Evolutionary conservation across 2,113 vertebrate species (phyloP), one percentile per base, ranked within the genome.

Genomic region (Turdus rufiventris): DNA sequence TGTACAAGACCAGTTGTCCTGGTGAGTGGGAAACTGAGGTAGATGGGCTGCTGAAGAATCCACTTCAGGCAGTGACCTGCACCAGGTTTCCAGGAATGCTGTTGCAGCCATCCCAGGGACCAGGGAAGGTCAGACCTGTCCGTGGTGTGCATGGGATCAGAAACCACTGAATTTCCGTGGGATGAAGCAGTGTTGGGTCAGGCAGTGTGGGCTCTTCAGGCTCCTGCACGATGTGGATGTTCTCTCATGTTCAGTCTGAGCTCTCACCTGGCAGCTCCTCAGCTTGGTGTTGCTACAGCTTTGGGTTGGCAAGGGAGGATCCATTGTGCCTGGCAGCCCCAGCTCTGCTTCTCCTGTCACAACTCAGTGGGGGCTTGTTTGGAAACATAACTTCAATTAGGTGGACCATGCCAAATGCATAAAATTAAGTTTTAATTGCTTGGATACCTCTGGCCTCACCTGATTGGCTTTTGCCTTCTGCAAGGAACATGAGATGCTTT

Each of bases 401-500:
- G 18, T 29, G 45, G 5, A 85, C 8, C 43, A 13, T 94, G 36
- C 25, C 88, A 84, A 81, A 33, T 26, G 11, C 19, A 45, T 20
- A 42, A 92, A 90, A 86, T 38, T 21, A 42, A 28, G 11, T 11
- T 85, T 81, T 65, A 95, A 78, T 91, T 76, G 50, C 18, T 81
- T 24, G 28, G 18, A 51, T 68, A 57, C 31, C 15, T 77, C 61
- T 81, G 61, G 50, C 57, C 57, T 85, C 80, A 72, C 18, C 43
- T 91, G 56, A 72, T 56, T 74, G n/a, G 18, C 3, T 88, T 82
- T 91, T 53, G 10, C 25, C 15, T 78, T 63, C 36, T 82, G 33
- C 16, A 79, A 60, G 38, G 38, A 67, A 40, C 23, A 11, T 36
- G 28, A 56, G 57, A 29, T 36, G 16, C 28, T 84, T 38, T 72